Evolutionary conservation across 2,888 invertebrate genomes (phyloP), one percentile per base, ranked within the genome.

Genomic region (Eupithecia pulchellata): DNA sequence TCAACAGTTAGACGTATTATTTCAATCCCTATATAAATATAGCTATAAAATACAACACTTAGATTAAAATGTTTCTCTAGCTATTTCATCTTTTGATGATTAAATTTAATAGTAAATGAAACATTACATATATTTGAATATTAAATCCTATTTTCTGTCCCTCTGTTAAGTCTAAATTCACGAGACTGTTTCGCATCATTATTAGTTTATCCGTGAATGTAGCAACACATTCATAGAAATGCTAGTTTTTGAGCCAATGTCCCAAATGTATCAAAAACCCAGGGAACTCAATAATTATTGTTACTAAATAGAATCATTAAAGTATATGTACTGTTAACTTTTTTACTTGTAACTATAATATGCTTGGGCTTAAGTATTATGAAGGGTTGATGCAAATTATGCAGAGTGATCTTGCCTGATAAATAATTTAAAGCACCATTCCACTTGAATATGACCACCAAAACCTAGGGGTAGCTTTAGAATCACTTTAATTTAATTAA

Each of bases 21-120:
- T 58, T 17, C 17, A 39, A 39, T 42, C 17, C 17, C 64, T 65
- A 27, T 2, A n/a, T n/a, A n/a, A n/a, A n/a, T n/a, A n/a, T 68
- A 58, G 63, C 64, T 55, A 27, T 34, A 64, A 61, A 68, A 17
- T 61, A 58, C 5, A 60, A 63, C 55, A 72, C 47, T 69, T 66
- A 55, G 66, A 69, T 58, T 66, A 65, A 65, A 72, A 69, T 66
- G 55, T 72, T 69, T 72, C 64, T 72, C 66, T 64, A 69, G 64
- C 69, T 73, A 73, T 57, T 67, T 73, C 69, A 69, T 73, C 72
- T 69, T 73, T 69, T 69, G 72, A 73, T 67, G 72, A 69, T 55
- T n/a, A 11, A 42, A 52, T 20, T n/a, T 47, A 62, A 69, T 64
- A 73, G 64, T 67, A 66, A 64, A 64, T 57, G 5, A 58, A 52